Evolutionary conservation across 2,797 vertebrate species (phyloP).

Genomic region (Myripristis jacobus): DNA sequence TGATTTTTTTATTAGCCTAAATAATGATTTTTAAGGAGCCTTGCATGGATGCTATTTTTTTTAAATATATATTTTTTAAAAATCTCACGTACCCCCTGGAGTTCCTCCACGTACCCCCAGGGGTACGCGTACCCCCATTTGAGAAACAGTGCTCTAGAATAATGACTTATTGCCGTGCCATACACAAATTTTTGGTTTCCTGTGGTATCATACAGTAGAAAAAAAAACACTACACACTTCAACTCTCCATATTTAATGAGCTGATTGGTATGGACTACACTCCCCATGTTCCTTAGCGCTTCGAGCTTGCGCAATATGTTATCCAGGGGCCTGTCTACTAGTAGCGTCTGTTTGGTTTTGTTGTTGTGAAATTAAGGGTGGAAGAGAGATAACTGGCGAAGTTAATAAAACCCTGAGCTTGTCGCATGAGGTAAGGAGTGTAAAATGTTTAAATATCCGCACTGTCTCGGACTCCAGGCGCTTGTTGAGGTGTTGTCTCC

Average conservation of each 20-base stretch:
- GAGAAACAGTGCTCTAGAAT: too few species aligned
- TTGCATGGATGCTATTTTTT: too few species aligned
- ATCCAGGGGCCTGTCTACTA: conserved; percentile 65
- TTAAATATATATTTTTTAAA: too few species aligned
- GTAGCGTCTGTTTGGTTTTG: conserved; percentile 58
- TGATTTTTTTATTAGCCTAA: too few species aligned
- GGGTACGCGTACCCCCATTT: too few species aligned
- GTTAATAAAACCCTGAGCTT: conserved; percentile 28
- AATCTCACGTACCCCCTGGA: too few species aligned
- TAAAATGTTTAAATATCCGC: not conserved
- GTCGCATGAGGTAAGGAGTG: conserved; percentile 78
- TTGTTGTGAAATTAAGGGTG: conserved; percentile 62
- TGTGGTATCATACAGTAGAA: too few species aligned
- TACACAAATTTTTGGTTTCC: too few species aligned
- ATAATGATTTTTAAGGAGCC: too few species aligned
- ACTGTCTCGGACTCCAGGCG: conserved; percentile 11
- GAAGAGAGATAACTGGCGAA: conserved; percentile 42
- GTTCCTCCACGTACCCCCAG: too few species aligned
- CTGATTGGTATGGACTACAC: conserved; percentile 56
- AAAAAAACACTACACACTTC: too few species aligned
- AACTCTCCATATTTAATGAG: not conserved
- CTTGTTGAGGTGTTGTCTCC: conserved; percentile 17
- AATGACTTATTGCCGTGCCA: too few species aligned
- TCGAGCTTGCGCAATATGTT: conserved; percentile 79
- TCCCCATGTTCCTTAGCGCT: conserved; percentile 64